phyloP scores from a whole-genome alignment of 2,113 vertebrate genomes.

The Sinocyclocheilus anophthalmus region DNA sequence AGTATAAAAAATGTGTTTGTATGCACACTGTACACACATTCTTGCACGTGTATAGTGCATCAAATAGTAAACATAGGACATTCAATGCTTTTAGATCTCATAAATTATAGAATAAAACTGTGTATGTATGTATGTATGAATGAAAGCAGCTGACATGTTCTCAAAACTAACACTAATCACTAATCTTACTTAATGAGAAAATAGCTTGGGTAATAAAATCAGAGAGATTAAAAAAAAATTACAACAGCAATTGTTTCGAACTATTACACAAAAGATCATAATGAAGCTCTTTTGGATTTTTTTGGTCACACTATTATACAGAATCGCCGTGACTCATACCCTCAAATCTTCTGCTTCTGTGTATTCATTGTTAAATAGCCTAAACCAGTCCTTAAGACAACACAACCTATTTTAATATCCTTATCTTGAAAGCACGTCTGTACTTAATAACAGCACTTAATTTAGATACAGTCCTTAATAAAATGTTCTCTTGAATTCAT shows the following conservation, averaged over 20 bases:
- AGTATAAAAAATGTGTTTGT: neutral
- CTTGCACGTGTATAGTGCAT: neutral
- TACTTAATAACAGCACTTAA: neutral
- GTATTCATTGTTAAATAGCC: neutral
- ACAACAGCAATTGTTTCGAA: no score
- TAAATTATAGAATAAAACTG: neutral
- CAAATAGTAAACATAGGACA: neutral
- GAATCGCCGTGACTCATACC: neutral
- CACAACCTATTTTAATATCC: neutral
- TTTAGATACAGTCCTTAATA: neutral
- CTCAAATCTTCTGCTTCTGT: neutral
- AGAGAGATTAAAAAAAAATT: no score
- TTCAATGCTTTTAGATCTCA: neutral
- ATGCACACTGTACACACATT: neutral
- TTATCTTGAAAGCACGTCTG: neutral
- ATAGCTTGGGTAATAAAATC: neutral
- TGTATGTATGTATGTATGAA: neutral
- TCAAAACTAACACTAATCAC: no score
- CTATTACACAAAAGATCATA: no score
- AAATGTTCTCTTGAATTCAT: neutral
- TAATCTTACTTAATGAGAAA: neutral
- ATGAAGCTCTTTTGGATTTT: no score
- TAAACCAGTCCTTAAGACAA: neutral
- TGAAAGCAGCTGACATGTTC: neutral
- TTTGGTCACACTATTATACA: neutral